Evolutionary conservation across 2,113 vertebrate species (phyloP), one percentile per base, ranked within the genome.

Genomic region (Zapus hudsonius): DNA sequence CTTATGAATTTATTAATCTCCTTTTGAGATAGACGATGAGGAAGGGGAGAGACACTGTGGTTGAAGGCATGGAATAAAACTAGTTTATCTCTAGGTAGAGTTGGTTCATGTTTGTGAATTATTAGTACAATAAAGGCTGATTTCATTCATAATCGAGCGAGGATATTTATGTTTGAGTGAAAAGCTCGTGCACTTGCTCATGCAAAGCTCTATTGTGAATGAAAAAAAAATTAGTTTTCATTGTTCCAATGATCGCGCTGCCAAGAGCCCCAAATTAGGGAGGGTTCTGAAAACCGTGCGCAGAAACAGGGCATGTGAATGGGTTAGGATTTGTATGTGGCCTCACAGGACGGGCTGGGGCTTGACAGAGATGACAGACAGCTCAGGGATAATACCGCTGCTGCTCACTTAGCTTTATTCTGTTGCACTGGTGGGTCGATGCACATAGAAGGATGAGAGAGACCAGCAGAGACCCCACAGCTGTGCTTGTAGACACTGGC

Each of bases 91-190:
- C 93, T 93, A 95, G 66, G 75, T 97, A 86, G 29, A 27, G 87
- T 96, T 91, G 87, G 92, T 95, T 94, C 87, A 88, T 90, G 82
- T 70, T 74, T 92, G 40, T 89, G 70, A 92, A 42, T 92, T 87
- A 92, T 82, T 93, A 84, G 67, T 80, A 96, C 73, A 93, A 96
- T 94, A 93, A 95, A 91, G 0, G 6, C 90, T 96, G 91, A 96
- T 96, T 96, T 95, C 63, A 91, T 96, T 96, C 94, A 96, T 84
- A 96, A 92, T 63, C 52, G 89, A 89, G 83, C 73, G 42, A 27
- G 44, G 29, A 89, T 94, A 86, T 96, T 96, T 96, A 84, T 63
- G 84, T 93, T 84, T 93, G 67, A 94, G 91, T 95, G 87, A 76
- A 95, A 94, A 87, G 52, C 92, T 84, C 47, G 44, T 57, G 63